phyloP scores from a whole-genome alignment of 1,140 invertebrate species.

The Campoletis sonorensis region DNA sequence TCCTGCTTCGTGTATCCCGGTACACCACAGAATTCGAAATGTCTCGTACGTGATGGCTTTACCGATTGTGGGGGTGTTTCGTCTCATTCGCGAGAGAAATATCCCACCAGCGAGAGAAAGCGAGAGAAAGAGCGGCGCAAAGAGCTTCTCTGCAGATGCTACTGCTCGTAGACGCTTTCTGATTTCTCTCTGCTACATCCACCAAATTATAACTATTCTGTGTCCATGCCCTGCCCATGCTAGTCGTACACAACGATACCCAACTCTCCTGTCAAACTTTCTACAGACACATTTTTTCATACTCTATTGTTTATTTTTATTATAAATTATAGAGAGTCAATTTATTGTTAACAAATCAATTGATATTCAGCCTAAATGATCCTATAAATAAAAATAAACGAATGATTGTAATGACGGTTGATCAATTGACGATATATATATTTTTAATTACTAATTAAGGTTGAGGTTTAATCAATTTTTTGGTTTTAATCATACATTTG shows the following conservation, averaged over 20 bases:
- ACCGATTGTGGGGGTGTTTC: conserved; percentile 54
- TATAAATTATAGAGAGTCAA: no score
- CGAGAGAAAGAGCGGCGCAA: no score
- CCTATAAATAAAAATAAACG: no score
- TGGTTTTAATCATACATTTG: no score
- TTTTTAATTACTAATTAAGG: no score
- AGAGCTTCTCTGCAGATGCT: background rate
- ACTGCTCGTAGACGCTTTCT: background rate
- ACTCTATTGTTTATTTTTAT: no score
- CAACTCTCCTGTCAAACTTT: background rate
- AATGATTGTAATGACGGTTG: no score
- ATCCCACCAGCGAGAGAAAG: background rate
- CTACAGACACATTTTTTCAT: no score
- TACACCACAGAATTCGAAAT: conserved; percentile 62
- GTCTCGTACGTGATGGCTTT: conserved; percentile 62
- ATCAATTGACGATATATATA: no score
- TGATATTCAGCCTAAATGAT: no score
- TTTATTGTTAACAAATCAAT: no score
- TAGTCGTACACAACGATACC: background rate
- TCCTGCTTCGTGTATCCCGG: conserved; percentile 10
- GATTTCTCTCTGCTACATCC: background rate
- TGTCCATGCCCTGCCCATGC: background rate
- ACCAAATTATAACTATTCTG: background rate
- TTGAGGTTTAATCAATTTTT: no score
- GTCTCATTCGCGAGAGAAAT: conserved; percentile 1